Evolutionary conservation across 2,888 invertebrate genomes (phyloP).

Genomic region (Sphinx pinastri): DNA sequence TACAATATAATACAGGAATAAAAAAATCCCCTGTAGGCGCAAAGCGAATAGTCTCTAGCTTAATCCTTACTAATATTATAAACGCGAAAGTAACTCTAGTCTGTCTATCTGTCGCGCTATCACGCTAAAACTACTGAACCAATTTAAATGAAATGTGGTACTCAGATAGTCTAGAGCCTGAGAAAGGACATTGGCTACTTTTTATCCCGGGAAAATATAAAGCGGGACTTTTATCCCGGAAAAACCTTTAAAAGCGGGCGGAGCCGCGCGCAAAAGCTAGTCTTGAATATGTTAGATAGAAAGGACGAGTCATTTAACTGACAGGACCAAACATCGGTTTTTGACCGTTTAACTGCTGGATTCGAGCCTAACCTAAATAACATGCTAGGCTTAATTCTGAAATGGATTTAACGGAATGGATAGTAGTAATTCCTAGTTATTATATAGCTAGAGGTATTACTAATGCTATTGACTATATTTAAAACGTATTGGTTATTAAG

Average conservation of each 20-base stretch:
- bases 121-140: too few species aligned
- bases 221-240: too few species aligned
- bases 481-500: not conserved
- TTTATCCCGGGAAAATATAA: too few species aligned
- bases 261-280: too few species aligned
- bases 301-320: conserved; percentile 11
- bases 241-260: too few species aligned
- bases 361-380: conserved; percentile 11
- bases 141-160: too few species aligned
- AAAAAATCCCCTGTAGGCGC: conserved; percentile 26
- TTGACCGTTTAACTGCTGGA: conserved; percentile 11
- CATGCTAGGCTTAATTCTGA: not conserved
- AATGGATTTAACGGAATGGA: not conserved
- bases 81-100: too few species aligned
- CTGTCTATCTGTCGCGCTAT: too few species aligned
- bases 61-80: too few species aligned
- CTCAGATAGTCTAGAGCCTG: too few species aligned
- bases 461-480: not conserved
- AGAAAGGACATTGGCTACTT: too few species aligned
- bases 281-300: conserved; percentile 25
- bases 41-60: conserved; percentile 10
- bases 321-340: conserved; percentile 21
- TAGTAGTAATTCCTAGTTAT: not conserved
- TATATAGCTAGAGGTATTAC: not conserved
- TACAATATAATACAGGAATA: conserved; percentile 58